These are phyloP conservation scores for Tipula helvola DNA, from an alignment of 2,888 invertebrate species.

Conservation along the genomic window DNA sequence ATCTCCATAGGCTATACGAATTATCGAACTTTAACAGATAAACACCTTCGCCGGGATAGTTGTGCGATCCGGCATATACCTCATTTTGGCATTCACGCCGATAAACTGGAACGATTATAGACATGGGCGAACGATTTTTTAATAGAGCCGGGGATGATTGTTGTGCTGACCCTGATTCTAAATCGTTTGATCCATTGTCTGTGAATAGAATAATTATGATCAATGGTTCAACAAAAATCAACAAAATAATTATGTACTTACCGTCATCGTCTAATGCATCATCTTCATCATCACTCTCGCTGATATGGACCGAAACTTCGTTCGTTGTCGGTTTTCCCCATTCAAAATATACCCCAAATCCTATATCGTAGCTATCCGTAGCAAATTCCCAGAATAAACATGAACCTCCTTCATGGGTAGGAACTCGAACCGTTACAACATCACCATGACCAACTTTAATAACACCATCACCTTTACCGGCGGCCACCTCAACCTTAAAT, in stretches of 20 bases:
- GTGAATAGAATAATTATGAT: neutral
- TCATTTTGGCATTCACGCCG: conserved; percentile 93
- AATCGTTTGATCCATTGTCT: conserved; percentile 39
- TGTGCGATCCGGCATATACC: conserved; percentile 95
- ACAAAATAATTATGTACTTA: conserved; percentile 12
- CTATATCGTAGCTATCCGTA: conserved; percentile 95
- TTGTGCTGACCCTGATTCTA: conserved; percentile 43
- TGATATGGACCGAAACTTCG: conserved; percentile 82
- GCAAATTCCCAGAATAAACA: conserved; percentile 99
- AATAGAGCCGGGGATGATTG: conserved; percentile 15
- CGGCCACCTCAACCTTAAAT: conserved; percentile 82
- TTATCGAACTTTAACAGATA: conserved; percentile 99
- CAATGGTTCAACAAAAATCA: too few species aligned
- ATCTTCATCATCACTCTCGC: conserved; percentile 77
- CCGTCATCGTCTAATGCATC: conserved; percentile 42
- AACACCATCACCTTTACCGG: conserved; percentile 70
- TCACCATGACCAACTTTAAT: conserved; percentile 94
- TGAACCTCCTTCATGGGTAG: conserved; percentile 86
- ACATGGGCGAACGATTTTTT: conserved; percentile 30
- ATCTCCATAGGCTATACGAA: conserved; percentile 97
- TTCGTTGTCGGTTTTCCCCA: conserved; percentile 82
- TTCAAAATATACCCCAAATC: conserved; percentile 96
- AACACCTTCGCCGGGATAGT: conserved; percentile 93
- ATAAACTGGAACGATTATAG: conserved; percentile 88
- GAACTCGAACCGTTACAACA: conserved; percentile 88